phyloP scores from a whole-genome alignment of 2,797 vertebrate species.

The Syngnathus rostellatus region DNA sequence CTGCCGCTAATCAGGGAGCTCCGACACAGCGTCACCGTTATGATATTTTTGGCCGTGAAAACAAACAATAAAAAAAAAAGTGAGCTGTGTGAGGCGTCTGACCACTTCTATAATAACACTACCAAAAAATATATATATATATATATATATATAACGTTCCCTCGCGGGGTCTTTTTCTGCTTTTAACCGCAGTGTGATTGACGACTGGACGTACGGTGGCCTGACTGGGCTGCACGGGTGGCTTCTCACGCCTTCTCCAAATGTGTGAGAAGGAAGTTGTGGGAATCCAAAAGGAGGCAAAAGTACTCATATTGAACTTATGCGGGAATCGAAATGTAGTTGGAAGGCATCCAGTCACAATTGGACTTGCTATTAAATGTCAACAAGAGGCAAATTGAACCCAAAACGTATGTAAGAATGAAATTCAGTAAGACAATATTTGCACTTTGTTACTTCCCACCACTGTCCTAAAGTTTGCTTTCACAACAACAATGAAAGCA shows the following conservation, averaged over 20 bases:
- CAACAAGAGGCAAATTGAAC: background rate
- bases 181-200: conserved; percentile 4
- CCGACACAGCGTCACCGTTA: conserved; percentile 55
- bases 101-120: background rate
- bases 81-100: conserved; percentile 10
- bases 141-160: background rate
- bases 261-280: conserved; percentile 1
- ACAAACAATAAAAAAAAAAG: conserved; percentile 31
- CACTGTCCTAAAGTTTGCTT: conserved; percentile 36
- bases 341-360: too few relatives aligned
- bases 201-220: background rate
- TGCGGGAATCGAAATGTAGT: background rate
- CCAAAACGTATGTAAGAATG: background rate
- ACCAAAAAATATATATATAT: background rate
- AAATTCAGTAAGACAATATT: too few relatives aligned
- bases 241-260: background rate
- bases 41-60: conserved; percentile 67
- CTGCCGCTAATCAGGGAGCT: conserved; percentile 72
- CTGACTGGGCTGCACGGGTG: background rate
- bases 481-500: conserved; percentile 66
- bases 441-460: conserved; percentile 20
- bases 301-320: background rate
- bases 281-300: background rate
- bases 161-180: background rate
- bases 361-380: too few relatives aligned